Base-by-base conservation (phyloP, 1,140 invertebrate genomes). In the Aphaenogaster ashmeadi region DNA sequence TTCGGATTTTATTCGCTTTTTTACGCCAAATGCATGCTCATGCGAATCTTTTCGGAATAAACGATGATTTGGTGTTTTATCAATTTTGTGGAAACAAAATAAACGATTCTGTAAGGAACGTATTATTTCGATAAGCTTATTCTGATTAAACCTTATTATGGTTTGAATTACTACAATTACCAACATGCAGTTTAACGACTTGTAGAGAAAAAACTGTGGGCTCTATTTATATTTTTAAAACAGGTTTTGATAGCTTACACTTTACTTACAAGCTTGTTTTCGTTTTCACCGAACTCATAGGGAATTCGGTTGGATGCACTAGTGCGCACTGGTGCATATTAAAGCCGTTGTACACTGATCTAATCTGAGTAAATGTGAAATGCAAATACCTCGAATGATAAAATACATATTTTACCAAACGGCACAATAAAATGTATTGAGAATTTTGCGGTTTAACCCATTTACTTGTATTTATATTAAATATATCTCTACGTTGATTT, bases 101-200 rank as follows among this genome's bases (percentile, higher is more conserved):
- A 47, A 67, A 27, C 7, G 11, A 69, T 4, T 52, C 15, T 72
- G 0, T 72, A 36, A 72, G 0, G 4, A 2, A 72, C 38, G 8
- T 47, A 33, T 74, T 74, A 74, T 38, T 74, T 74, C 2, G 15
- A 54, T 72, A 52, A 36, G 0, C 27, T 36, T 54, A 11, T 54
- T 72, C 8, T 72, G 15, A 72, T 72, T 52, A 72, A 72, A 72
- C 9, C 15, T 72, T 71, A 47, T 69, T n/a, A 54, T 38, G 33
- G 1, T 5, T 27, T 54, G 33, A 54, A 74, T 54, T 72, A 18
- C 9, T 54, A 21, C 11, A 74, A 74, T 56, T 74, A 38, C 3
- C 1, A 50, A 9, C 1, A 52, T 54, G 15, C 8, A 6, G 15
- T 18, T 50, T 52, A 74, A 74, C 2, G 33, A 36, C 18, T 72